phyloP scores from a whole-genome alignment of 2,888 invertebrate species.

The Exephanes ischioxanthus region DNA sequence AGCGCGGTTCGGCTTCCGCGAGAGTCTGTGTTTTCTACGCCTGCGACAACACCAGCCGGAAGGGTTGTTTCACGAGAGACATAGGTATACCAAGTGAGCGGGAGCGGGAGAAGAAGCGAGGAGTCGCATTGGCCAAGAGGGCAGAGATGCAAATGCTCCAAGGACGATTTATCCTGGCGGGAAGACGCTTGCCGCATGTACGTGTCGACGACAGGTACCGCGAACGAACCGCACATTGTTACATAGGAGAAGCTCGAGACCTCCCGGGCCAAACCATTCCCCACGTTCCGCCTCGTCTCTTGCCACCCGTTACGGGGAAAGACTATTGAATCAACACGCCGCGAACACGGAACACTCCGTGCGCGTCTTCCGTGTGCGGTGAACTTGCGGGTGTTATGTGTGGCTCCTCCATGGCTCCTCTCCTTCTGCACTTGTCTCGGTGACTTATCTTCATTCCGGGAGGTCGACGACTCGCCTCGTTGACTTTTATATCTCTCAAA shows the following conservation, averaged over 20 bases:
- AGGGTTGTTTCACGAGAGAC: slow-evolving; percentile 43
- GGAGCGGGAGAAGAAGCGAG: slow-evolving; percentile 25
- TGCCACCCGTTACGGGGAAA: slow-evolving; percentile 56
- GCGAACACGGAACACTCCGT: slow-evolving; percentile 47
- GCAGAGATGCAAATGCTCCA: slow-evolving; percentile 68
- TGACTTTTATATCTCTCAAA: not conserved
- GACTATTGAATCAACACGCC: slow-evolving; percentile 67
- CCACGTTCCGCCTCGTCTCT: slow-evolving; percentile 36
- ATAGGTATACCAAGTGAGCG: not conserved
- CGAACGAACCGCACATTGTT: slow-evolving; percentile 59
- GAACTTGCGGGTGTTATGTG: slow-evolving; percentile 10
- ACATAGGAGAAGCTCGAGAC: slow-evolving; percentile 37
- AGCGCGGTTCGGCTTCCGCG: not conserved
- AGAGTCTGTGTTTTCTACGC: slow-evolving; percentile 53
- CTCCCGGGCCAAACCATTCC: slow-evolving; percentile 48
- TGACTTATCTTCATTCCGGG: slow-evolving; percentile 25
- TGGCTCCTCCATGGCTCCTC: not conserved
- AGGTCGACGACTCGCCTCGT: slow-evolving; percentile 19
- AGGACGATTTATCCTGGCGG: slow-evolving; percentile 68
- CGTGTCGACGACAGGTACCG: slow-evolving; percentile 68
- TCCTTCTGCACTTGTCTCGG: slow-evolving; percentile 32
- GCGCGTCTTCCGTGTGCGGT: slow-evolving; percentile 17
- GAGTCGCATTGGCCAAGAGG: slow-evolving; percentile 59
- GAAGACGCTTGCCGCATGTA: slow-evolving; percentile 66
- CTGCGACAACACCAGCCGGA: slow-evolving; percentile 54